These are phyloP conservation scores for Heptranchias perlo DNA, from an alignment of 2,113 vertebrate genomes.

Conservation along the genomic window DNA sequence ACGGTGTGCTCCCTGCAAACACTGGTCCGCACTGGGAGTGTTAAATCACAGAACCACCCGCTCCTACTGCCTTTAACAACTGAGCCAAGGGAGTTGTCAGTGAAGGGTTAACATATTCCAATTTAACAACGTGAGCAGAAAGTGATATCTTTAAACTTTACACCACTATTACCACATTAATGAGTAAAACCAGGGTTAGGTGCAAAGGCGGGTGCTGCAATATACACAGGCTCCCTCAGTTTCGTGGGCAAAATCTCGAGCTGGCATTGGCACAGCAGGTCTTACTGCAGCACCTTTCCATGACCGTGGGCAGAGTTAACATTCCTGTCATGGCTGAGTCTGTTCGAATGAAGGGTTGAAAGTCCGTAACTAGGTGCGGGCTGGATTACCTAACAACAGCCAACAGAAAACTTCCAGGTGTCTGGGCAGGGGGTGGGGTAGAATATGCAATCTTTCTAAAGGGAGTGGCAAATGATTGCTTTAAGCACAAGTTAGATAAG, in stretches of 20 bases:
- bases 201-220: not conserved
- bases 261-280: not conserved
- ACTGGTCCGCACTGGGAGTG: too few species aligned
- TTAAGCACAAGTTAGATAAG: not conserved
- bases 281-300: not conserved
- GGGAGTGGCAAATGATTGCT: conserved; percentile 1
- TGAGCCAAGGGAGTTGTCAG: not conserved
- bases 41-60: not conserved
- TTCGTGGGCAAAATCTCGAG: not conserved
- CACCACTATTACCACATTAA: not conserved
- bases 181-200: not conserved
- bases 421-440: not conserved
- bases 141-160: not conserved
- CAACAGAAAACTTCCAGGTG: not conserved
- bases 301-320: not conserved
- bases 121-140: not conserved
- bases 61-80: not conserved
- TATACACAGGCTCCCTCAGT: not conserved
- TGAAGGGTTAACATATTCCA: not conserved
- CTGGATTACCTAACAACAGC: not conserved
- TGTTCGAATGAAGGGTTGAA: not conserved
- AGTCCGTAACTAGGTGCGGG: not conserved
- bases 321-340: not conserved
- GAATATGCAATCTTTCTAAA: not conserved
- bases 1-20: not conserved